phyloP scores from a whole-genome alignment of 2,888 invertebrate species.

The Hemistola chrysoprasaria region DNA sequence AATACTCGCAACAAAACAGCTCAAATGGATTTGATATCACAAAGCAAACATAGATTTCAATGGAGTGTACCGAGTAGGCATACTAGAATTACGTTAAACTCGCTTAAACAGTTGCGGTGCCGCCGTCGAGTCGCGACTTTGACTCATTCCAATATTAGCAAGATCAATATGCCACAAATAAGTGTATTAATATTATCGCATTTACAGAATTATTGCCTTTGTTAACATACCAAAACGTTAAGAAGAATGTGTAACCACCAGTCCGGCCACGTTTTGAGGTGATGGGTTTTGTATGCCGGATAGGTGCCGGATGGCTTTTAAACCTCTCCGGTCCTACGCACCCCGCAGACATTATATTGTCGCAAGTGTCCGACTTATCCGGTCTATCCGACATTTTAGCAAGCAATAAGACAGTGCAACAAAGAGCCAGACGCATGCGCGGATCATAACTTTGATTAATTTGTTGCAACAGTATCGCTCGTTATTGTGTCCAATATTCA shows the following conservation, averaged over 20 bases:
- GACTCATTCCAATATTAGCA: conserved; percentile 20
- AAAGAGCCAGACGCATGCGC: conserved; percentile 44
- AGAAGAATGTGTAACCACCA: background rate
- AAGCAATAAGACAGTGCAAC: conserved; percentile 42
- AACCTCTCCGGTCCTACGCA: too few relatives aligned
- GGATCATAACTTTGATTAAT: conserved; percentile 64
- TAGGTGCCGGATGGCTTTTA: too few relatives aligned
- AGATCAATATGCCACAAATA: conserved; percentile 36
- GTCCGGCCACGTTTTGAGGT: too few relatives aligned
- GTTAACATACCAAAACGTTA: conserved; percentile 40
- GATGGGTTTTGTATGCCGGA: too few relatives aligned
- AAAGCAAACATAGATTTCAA: conserved; percentile 26
- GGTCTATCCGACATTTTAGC: conserved; percentile 26
- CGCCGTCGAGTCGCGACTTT: conserved; percentile 17
- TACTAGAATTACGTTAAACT: too few relatives aligned
- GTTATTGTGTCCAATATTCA: conserved; percentile 63
- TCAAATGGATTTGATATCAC: conserved; percentile 21
- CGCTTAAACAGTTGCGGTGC: conserved; percentile 18
- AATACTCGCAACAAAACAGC: conserved; percentile 1
- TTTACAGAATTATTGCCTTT: conserved; percentile 51
- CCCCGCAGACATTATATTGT: too few relatives aligned
- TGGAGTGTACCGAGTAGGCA: too few relatives aligned
- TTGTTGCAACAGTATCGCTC: conserved; percentile 49
- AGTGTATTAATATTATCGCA: conserved; percentile 36
- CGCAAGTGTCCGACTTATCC: background rate